Base-by-base conservation (phyloP, 2,888 invertebrate species). In the Drosophila subquinaria region DNA sequence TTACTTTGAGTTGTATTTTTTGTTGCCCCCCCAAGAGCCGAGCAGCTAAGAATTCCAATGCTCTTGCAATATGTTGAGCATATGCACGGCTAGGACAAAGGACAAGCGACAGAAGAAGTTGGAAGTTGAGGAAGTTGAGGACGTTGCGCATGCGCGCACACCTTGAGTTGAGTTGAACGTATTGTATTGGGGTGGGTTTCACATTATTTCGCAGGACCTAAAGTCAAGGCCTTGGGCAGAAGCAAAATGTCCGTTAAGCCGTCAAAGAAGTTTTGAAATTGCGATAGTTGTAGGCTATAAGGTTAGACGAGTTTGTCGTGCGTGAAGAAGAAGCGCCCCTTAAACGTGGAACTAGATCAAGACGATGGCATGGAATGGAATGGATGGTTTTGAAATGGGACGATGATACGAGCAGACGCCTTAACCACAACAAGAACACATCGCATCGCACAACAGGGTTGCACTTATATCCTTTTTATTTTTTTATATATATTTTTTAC, bases 111-210 rank as follows among this genome's bases (percentile, higher is more conserved):
- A 56, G 57, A 47, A 27, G 57, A 59, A 50, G 36, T 23, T 43
- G 43, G 48, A 53, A n/a, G 57, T 30, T 20, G 35, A 57, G 43
- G 48, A 53, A n/a, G 57, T 30, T 20, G 35, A 57, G 33, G 33
- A 68, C 59, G 73, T 84, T 81, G 81, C 81, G 87, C 89, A 68
- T 87, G 88, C 79, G 81, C 81, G 88, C 87, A 88, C 89, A 83
- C 85, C 87, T 85, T 85, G 81, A 81, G 72, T 85, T 85, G 81
- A 81, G 72, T 40, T 38, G 4, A 20, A 33, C 23, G 40, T 42
- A 60, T 67, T 70, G 36, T 42, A 60, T 67, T 70, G 78, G 83
- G 83, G 87, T 83, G 69, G 83, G 53, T 86, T 88, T 77, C 30
- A 30, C 8, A 8, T 20, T 47, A 48, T 20, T 45, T 35, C 30